A percentile compares a stretch with the other conserved stretches of the same genome.
Evolutionary conservation across 2,113 vertebrate genomes (phyloP).

Genomic region (Labeo catla): DNA sequence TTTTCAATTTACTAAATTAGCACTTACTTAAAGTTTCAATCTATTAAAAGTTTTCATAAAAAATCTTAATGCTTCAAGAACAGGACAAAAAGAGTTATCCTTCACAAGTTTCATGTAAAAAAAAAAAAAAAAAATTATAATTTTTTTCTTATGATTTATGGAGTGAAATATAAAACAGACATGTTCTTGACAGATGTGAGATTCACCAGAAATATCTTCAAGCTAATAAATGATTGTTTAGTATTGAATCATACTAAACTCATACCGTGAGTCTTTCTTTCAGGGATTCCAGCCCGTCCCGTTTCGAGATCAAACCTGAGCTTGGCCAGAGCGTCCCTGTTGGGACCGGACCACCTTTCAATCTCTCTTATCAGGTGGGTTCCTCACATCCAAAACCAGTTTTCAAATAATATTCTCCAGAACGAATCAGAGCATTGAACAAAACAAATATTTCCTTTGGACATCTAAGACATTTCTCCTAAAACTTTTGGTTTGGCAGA

Average conservation of each 20-base stretch:
- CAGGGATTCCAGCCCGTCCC: conserved; percentile 81
- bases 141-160: background rate
- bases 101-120: no score
- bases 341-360: conserved; percentile 77
- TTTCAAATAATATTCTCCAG: background rate
- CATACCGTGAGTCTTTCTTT: background rate
- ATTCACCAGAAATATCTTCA: background rate
- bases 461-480: background rate
- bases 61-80: background rate
- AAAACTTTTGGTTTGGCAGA: conserved; percentile 67
- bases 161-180: background rate
- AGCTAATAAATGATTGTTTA: background rate
- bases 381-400: background rate
- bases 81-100: background rate
- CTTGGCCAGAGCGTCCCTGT: conserved; percentile 71
- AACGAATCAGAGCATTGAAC: background rate
- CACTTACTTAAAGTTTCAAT: no score
- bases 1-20: no score
- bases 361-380: conserved; percentile 80
- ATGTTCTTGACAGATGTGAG: background rate
- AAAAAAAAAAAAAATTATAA: no score
- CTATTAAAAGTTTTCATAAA: no score
- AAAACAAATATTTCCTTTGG: conserved; percentile 7
- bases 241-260: background rate
- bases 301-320: conserved; percentile 82